These are phyloP conservation scores for Eupsittula cactorum DNA, from an alignment of 2,113 vertebrate species.

Conservation along the genomic window DNA sequence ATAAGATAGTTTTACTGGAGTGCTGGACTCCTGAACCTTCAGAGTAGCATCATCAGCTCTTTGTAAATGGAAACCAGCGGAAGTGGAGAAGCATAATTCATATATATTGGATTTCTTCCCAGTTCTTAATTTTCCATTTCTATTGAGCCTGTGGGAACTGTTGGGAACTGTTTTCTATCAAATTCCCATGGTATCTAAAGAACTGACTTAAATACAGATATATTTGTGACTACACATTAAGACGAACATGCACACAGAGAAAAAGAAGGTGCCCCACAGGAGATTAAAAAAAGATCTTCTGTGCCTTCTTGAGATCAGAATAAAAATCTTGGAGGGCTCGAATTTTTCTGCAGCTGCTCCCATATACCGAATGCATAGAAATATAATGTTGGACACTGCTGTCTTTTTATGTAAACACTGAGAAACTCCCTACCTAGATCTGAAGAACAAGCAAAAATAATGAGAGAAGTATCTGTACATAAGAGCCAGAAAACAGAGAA, in stretches of 20 bases:
- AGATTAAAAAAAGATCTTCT: neutral
- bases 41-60: neutral
- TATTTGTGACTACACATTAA: neutral
- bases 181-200: slow-evolving; percentile 9
- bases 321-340: neutral
- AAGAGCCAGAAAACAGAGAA: neutral
- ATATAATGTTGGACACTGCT: accelerated
- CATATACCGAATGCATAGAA: neutral
- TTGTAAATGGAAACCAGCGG: neutral
- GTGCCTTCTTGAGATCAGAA: neutral
- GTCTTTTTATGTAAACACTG: neutral
- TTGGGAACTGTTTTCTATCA: neutral
- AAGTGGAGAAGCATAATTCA: slow-evolving; percentile 22
- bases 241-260: accelerated
- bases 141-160: slow-evolving; percentile 12
- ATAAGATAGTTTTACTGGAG: neutral
- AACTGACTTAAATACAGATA: neutral
- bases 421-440: neutral
- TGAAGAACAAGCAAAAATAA: neutral
- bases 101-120: slow-evolving; percentile 3
- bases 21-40: neutral
- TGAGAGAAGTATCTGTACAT: neutral
- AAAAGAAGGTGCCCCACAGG: neutral
- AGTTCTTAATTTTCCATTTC: slow-evolving; percentile 20
- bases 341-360: neutral